These are phyloP conservation scores for Cydia fagiglandana DNA, from an alignment of 1,140 invertebrate genomes.

Conservation along the genomic window DNA sequence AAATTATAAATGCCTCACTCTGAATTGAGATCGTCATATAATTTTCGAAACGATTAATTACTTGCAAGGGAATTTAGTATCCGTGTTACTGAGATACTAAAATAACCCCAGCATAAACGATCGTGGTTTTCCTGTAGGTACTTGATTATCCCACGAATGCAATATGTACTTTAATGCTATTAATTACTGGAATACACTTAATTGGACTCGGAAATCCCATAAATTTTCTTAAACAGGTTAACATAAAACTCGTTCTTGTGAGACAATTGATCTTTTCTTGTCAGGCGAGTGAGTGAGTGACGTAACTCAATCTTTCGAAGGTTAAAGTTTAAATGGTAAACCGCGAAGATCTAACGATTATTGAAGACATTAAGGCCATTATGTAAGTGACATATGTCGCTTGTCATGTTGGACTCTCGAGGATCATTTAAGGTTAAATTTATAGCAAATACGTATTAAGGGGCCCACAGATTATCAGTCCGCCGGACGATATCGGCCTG, in stretches of 20 bases:
- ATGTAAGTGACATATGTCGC: neutral
- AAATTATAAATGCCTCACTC: neutral
- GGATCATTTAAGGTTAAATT: neutral
- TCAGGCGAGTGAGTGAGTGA: slow-evolving; percentile 32
- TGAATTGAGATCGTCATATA: neutral
- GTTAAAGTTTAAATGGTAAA: slow-evolving; percentile 48
- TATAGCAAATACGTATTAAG: too few relatives aligned
- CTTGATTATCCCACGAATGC: neutral
- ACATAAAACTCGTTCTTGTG: neutral
- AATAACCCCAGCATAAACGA: neutral
- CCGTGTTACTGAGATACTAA: neutral
- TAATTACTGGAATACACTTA: slow-evolving; percentile 2
- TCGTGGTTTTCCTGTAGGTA: neutral
- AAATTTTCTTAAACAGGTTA: neutral
- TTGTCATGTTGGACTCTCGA: neutral
- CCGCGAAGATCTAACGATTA: slow-evolving; percentile 37
- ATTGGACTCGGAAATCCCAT: neutral
- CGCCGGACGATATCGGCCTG: too few relatives aligned
- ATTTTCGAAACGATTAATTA: neutral
- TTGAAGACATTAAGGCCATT: neutral
- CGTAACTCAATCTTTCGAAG: slow-evolving; percentile 47
- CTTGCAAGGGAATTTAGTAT: neutral
- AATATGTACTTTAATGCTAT: neutral
- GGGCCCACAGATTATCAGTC: too few relatives aligned
- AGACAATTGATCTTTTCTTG: slow-evolving; percentile 17